Percentiles rank a stretch among this genome's conserved stretches.
Conservation (phyloP, 2,113 vertebrate species). For the Scomber japonicus region DNA sequence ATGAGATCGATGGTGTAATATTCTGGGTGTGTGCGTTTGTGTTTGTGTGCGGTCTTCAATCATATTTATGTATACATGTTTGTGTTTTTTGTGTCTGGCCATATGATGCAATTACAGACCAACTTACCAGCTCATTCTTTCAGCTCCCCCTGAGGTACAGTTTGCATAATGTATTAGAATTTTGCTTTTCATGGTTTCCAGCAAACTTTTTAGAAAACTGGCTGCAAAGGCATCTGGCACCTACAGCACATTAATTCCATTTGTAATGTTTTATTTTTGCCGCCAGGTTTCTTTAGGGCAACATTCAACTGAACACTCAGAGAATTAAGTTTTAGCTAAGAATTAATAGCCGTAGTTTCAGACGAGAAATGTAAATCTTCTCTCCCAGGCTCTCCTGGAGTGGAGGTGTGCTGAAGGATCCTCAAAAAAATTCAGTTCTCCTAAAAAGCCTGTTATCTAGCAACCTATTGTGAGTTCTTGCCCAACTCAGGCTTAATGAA, state of each 20-base stretch:
- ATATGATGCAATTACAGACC: slow-evolving; percentile 49
- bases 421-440: neutral
- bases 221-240: neutral
- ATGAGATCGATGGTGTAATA: slow-evolving; percentile 67
- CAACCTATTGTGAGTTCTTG: neutral
- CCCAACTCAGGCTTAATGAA: slow-evolving; percentile 37
- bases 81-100: slow-evolving; percentile 28
- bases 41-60: neutral
- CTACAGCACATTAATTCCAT: neutral
- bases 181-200: slow-evolving; percentile 5
- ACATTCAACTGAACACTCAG: neutral
- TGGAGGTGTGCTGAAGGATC: slow-evolving; percentile 3
- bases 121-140: slow-evolving; percentile 14
- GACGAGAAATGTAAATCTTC: slow-evolving; percentile 22
- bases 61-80: slow-evolving; percentile 42
- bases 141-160: neutral
- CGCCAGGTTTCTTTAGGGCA: neutral
- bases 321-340: slow-evolving; percentile 3
- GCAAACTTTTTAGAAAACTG: slow-evolving; percentile 4
- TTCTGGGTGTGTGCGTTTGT: slow-evolving; percentile 15
- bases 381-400: slow-evolving; percentile 4
- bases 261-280: slow-evolving; percentile 16
- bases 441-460: slow-evolving; percentile 39
- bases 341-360: slow-evolving; percentile 1
- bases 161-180: slow-evolving; percentile 42